Conservation (phyloP, 2,113 vertebrate genomes). For the Brachionichthys hirsutus region DNA sequence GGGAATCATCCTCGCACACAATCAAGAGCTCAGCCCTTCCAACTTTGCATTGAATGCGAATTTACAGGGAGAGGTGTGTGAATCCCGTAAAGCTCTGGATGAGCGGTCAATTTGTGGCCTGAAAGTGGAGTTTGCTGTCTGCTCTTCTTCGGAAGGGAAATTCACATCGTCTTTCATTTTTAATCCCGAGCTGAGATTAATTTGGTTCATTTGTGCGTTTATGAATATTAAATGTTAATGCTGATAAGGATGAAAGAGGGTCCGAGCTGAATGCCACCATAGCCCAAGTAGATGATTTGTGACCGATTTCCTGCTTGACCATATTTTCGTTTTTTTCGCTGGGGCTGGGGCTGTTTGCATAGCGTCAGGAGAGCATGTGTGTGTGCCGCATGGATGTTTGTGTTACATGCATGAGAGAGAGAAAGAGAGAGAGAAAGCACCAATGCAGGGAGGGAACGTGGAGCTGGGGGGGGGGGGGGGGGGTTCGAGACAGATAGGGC, state of each 20-base stretch:
- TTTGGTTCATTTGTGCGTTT: constrained; percentile 28
- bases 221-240: constrained; percentile 25
- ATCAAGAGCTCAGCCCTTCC: constrained; percentile 57
- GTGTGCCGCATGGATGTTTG: constrained; percentile 61
- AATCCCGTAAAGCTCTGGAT: constrained; percentile 29
- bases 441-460: constrained; percentile 68
- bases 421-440: constrained; percentile 28
- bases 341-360: constrained; percentile 34
- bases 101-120: constrained; percentile 37
- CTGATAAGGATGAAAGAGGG: not conserved
- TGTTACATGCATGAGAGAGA: constrained; percentile 46
- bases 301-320: constrained; percentile 41
- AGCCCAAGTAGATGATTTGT: constrained; percentile 40
- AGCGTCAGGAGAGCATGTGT: constrained; percentile 57
- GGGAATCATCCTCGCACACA: constrained; percentile 43
- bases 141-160: constrained; percentile 7
- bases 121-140: constrained; percentile 21
- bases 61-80: constrained; percentile 46
- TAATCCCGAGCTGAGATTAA: constrained; percentile 19
- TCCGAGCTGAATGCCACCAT: constrained; percentile 27
- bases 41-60: constrained; percentile 42
- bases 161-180: constrained; percentile 23
- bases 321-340: constrained; percentile 26
- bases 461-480: constrained; percentile 49
- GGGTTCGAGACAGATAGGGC: constrained; percentile 73